Conservation (phyloP, 2,888 invertebrate species). For the Rhingia rostrata region DNA sequence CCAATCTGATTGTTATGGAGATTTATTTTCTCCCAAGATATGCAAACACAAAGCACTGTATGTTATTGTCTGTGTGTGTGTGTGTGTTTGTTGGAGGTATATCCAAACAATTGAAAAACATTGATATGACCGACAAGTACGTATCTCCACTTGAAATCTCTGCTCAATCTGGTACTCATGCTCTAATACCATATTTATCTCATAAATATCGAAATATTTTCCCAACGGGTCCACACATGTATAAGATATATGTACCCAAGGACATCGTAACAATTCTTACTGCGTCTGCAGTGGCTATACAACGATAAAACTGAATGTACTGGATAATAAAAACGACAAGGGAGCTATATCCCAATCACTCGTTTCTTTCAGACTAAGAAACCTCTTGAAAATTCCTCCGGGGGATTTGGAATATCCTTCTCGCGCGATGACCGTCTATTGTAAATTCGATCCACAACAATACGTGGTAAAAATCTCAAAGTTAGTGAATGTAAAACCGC, state of each 20-base stretch:
- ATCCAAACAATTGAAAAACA: conserved; percentile 46
- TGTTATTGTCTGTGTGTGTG: background rate
- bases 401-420: conserved; percentile 13
- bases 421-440: conserved; percentile 32
- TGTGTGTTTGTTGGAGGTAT: background rate
- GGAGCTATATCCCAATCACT: conserved; percentile 25
- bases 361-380: conserved; percentile 1
- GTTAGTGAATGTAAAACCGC: conserved; percentile 20
- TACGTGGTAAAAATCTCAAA: conserved; percentile 26
- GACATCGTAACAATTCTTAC: conserved; percentile 4
- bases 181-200: conserved; percentile 22
- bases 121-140: conserved; percentile 16
- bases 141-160: conserved; percentile 53
- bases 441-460: conserved; percentile 52
- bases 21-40: background rate
- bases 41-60: conserved; percentile 1
- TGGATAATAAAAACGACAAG: conserved; percentile 59
- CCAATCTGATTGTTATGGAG: conserved; percentile 25
- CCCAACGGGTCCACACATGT: conserved; percentile 6
- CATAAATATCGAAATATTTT: conserved; percentile 45
- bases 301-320: conserved; percentile 39
- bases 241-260: background rate
- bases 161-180: conserved; percentile 43
- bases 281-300: conserved; percentile 11
- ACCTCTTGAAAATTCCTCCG: conserved; percentile 21